A percentile compares a stretch with the other conserved stretches of the same genome.
Conservation (phyloP, 2,888 invertebrate species). For the Scrobipalpa costella region DNA sequence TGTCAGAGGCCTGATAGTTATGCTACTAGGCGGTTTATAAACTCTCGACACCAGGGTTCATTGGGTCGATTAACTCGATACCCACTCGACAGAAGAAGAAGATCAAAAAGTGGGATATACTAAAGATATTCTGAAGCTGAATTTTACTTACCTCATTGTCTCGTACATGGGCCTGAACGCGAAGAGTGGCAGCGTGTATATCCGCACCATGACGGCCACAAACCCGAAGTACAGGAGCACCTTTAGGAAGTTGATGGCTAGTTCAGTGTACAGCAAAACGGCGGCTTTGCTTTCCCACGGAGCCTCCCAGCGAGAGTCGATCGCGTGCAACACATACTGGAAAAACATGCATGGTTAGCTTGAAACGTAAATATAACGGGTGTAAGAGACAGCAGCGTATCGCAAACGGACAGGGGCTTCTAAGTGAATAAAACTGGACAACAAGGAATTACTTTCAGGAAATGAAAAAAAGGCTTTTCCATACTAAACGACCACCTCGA, state of each 20-base stretch:
- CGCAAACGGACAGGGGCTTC: neutral
- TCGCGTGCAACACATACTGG: slow-evolving; percentile 84
- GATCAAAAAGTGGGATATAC: neutral
- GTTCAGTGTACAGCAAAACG: slow-evolving; percentile 96
- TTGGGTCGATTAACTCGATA: too few species aligned
- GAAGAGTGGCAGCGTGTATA: slow-evolving; percentile 98
- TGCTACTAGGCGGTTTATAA: too few species aligned
- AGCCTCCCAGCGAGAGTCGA: slow-evolving; percentile 94
- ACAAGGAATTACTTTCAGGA: too few species aligned
- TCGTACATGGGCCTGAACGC: slow-evolving; percentile 99
- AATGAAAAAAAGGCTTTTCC: too few species aligned
- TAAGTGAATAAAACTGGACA: too few species aligned
- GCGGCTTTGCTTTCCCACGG: slow-evolving; percentile 99
- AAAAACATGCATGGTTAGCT: slow-evolving; percentile 35
- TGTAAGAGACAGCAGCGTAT: neutral
- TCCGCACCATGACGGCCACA: slow-evolving; percentile 97
- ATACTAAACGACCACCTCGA: too few species aligned
- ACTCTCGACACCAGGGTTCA: too few species aligned
- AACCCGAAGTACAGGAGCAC: slow-evolving; percentile 95
- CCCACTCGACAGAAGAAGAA: too few species aligned
- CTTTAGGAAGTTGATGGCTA: slow-evolving; percentile 93
- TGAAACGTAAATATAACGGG: neutral
- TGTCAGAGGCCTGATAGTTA: too few species aligned
- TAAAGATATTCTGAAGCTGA: too few species aligned
- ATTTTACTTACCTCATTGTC: slow-evolving; percentile 88